Evolutionary conservation across 1,140 invertebrate species (phyloP).

Genomic region (Panagrolaimus sp.): DNA sequence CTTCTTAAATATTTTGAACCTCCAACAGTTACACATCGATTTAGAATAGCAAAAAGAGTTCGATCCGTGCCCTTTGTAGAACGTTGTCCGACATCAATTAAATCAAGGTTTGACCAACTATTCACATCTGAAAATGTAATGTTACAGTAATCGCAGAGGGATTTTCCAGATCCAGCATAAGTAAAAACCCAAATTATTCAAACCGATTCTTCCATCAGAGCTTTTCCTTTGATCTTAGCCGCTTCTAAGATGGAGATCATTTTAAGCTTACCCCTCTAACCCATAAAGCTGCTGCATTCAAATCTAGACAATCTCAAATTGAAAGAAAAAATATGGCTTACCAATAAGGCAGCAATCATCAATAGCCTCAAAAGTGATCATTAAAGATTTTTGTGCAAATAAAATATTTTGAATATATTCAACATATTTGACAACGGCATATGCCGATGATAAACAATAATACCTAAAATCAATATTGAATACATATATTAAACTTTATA

Average conservation of each 20-base stretch:
- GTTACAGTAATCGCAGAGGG: not conserved
- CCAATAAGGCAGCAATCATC: conserved; percentile 79
- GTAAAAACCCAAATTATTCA: no score
- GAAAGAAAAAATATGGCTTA: conserved; percentile 59
- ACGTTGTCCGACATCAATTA: conserved; percentile 65
- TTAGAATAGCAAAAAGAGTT: conserved; percentile 71
- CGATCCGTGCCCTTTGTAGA: conserved; percentile 55
- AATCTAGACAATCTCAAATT: not conserved
- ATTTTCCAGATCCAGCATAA: no score
- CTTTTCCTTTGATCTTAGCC: no score
- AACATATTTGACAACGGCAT: conserved; percentile 76
- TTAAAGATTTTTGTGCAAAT: conserved; percentile 73
- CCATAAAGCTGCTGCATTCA: not conserved
- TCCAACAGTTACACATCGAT: conserved; percentile 73
- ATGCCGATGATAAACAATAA: conserved; percentile 74
- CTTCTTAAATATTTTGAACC: conserved; percentile 73
- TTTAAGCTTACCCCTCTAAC: not conserved
- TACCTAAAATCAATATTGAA: conserved; percentile 64
- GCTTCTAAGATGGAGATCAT: not conserved
- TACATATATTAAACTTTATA: conserved; percentile 14
- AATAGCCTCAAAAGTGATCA: conserved; percentile 74
- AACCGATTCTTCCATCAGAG: no score
- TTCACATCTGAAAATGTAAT: conserved; percentile 62
- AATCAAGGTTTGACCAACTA: conserved; percentile 60
- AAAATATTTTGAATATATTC: conserved; percentile 69